phyloP scores from a whole-genome alignment of 2,113 vertebrate species.

The Hylia prasina region DNA sequence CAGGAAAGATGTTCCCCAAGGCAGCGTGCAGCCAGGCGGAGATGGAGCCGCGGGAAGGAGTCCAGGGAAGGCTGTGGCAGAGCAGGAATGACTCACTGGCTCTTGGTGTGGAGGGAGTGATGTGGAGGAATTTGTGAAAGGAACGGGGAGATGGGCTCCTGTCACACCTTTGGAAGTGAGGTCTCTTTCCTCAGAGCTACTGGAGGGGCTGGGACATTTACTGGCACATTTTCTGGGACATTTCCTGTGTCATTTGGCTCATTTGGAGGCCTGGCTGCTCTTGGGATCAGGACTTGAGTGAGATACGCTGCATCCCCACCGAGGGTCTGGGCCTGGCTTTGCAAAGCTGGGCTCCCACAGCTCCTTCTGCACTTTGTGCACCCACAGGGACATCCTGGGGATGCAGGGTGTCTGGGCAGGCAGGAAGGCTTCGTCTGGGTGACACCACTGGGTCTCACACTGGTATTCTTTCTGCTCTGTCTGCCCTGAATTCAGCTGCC shows the following conservation, averaged over 20 bases:
- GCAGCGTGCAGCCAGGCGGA: neutral
- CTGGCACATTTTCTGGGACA: neutral
- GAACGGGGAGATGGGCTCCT: neutral
- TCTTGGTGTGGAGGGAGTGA: neutral
- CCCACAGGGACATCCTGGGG: neutral
- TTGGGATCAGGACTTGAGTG: neutral
- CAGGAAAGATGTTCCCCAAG: neutral
- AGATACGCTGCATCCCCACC: neutral
- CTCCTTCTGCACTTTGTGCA: fast-evolving
- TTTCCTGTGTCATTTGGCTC: neutral
- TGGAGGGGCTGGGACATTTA: neutral
- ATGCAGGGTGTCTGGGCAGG: neutral
- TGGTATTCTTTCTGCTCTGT: neutral
- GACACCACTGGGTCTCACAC: neutral
- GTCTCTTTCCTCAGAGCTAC: neutral
- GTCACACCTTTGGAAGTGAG: neutral
- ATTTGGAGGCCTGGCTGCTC: neutral
- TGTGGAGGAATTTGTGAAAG: neutral
- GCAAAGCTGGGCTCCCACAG: neutral
- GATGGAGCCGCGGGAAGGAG: neutral
- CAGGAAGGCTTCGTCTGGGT: neutral
- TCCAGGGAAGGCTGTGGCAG: neutral
- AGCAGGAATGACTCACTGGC: neutral
- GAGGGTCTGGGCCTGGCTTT: neutral
- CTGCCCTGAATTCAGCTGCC: neutral